A percentile compares a stretch with the other conserved stretches of the same genome.
Evolutionary conservation across 2,113 vertebrate genomes (phyloP).

Genomic region (Poeciliopsis retropinna): DNA sequence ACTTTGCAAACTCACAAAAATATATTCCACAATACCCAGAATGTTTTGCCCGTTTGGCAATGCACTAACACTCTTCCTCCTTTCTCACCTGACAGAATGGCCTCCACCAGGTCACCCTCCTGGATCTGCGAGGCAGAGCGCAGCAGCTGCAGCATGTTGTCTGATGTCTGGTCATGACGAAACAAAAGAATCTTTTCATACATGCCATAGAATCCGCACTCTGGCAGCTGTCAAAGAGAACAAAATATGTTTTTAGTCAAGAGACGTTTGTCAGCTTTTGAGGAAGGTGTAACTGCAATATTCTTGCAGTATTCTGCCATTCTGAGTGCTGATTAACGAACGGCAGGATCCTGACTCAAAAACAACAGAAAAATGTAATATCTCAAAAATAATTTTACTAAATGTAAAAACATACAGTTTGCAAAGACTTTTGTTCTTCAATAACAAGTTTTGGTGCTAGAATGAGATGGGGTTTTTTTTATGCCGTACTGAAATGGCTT

Average conservation of each 20-base stretch:
- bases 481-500: no score
- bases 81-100: constrained; percentile 66
- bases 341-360: no score
- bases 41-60: background rate
- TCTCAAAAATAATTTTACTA: no score
- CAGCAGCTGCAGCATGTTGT: constrained; percentile 72
- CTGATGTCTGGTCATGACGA: constrained; percentile 64
- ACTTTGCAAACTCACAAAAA: no score
- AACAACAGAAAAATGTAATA: no score
- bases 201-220: constrained; percentile 75
- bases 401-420: no score
- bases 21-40: background rate
- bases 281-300: background rate
- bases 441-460: no score
- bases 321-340: no score
- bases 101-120: constrained; percentile 76
- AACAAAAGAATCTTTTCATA: constrained; percentile 75
- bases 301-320: no score
- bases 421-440: no score
- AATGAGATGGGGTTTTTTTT: no score
- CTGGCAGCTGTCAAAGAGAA: constrained; percentile 54
- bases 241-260: background rate
- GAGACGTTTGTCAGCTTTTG: background rate
- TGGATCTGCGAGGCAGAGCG: constrained; percentile 71
- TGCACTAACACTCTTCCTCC: background rate